Percentiles rank a stretch among this genome's conserved stretches.
phyloP scores from a whole-genome alignment of 2,797 vertebrate species.

The Ptychadena robeensis region DNA sequence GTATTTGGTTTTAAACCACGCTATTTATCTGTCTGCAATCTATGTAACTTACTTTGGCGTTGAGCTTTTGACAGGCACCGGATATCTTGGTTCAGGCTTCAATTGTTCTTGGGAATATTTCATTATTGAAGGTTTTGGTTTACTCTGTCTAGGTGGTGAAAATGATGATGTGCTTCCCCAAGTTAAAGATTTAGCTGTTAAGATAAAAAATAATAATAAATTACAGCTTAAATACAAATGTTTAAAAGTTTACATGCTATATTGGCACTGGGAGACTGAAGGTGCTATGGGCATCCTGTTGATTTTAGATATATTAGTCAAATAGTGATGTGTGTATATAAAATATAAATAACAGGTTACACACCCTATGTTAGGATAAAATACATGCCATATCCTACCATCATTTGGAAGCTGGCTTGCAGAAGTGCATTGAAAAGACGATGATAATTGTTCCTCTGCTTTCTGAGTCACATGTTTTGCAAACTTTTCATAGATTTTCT shows the following conservation, averaged over 20 bases:
- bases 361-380: not conserved
- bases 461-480: conserved; percentile 70
- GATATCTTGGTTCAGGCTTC: conserved; percentile 63
- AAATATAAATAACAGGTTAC: too few species aligned
- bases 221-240: not conserved
- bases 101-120: conserved; percentile 64
- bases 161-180: conserved; percentile 58
- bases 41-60: conserved; percentile 71
- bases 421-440: conserved; percentile 61
- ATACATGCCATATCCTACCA: conserved; percentile 33
- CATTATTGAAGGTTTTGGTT: conserved; percentile 3
- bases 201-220: conserved; percentile 10
- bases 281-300: too few species aligned
- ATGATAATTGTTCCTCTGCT: conserved; percentile 66
- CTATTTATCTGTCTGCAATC: not conserved
- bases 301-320: too few species aligned
- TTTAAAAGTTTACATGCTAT: too few species aligned
- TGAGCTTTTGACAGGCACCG: conserved; percentile 63
- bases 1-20: not conserved
- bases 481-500: conserved; percentile 71
- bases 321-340: too few species aligned
- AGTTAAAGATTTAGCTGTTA: conserved; percentile 1
- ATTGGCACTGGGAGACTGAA: too few species aligned
- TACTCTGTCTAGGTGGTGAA: conserved; percentile 64
- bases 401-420: conserved; percentile 48